Evolutionary conservation across 1,140 invertebrate genomes (phyloP), one percentile per base, ranked within the genome.

Genomic region (Callitettix versicolor): DNA sequence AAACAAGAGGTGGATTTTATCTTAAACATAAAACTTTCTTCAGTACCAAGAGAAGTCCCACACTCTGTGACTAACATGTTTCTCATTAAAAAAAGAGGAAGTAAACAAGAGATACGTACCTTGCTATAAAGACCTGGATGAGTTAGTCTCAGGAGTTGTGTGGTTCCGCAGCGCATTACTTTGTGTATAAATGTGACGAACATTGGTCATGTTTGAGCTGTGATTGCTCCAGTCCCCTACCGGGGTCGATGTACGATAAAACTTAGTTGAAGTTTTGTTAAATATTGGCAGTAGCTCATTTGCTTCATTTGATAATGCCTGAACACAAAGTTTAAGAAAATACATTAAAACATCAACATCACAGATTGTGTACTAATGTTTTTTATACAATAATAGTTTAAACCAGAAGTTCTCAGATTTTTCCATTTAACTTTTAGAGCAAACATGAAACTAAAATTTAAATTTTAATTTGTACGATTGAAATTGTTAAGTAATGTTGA

Each of bases 231-330:
- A 97, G 68, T 98, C 94, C 42, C 84, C 86, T 1, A 85, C 84
- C 38, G 85, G 84, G 30, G 88, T 76, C 4, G 82, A 75, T 1
- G 84, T 80, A 30, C 80, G 76, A 71, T 98, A 98, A 69, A 94
- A 91, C 65, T 85, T 86, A 12, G 83, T 85, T 22, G 91, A 91
- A 11, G 92, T 93, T 66, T 94, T 92, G 71, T 98, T 98, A 76
- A 96, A 98, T 46, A 98, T 86, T 1, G 95, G 95, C 51, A 98
- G 73, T 48, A 96, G 70, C 69, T 98, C 95, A 73, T 94, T 96
- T 0, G 95, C 94, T 73, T 97, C 94, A 71, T 91, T 88, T 1
- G 89, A 87, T 50, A 96, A 71, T 1, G 91, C 89, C 91, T 95
- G 68, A 5, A 73, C 70, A 61, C 14, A 15, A 36, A n/a, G n/a